A percentile compares a stretch with the other conserved stretches of the same genome.
phyloP scores from a whole-genome alignment of 2,113 vertebrate species.

The Holacanthus passer region DNA sequence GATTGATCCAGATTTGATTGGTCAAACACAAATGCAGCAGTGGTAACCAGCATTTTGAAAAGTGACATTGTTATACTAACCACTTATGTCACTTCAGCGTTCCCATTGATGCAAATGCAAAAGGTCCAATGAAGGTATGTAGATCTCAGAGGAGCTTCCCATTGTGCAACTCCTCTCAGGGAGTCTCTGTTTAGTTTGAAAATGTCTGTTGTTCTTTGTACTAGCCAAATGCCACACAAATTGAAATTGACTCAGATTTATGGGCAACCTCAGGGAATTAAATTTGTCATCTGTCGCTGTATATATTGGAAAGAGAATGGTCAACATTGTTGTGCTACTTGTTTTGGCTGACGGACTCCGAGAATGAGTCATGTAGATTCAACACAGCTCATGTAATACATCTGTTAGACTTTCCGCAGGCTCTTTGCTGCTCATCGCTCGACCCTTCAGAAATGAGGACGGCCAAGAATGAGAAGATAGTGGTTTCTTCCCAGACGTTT shows the following conservation, averaged over 20 bases:
- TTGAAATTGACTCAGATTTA: slow-evolving; percentile 21
- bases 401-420: slow-evolving; percentile 34
- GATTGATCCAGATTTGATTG: no score
- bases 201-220: slow-evolving; percentile 8
- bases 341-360: slow-evolving; percentile 13
- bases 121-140: no score
- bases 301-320: slow-evolving; percentile 12
- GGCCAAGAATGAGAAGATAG: slow-evolving; percentile 54
- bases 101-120: no score
- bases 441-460: slow-evolving; percentile 31
- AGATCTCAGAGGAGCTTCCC: no score
- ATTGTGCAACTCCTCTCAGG: no score
- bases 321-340: slow-evolving; percentile 37
- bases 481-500: slow-evolving; percentile 42
- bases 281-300: slow-evolving; percentile 32
- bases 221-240: slow-evolving; percentile 18
- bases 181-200: no score
- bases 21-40: no score
- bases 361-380: slow-evolving; percentile 47
- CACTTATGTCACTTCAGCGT: no score
- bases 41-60: no score
- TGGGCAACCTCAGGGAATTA: background rate
- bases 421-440: slow-evolving; percentile 18
- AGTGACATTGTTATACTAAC: no score
- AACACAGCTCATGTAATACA: slow-evolving; percentile 19